Conservation (phyloP, 37 sponge, comb jelly and placozoan species). For the Spongia lamella region DNA sequence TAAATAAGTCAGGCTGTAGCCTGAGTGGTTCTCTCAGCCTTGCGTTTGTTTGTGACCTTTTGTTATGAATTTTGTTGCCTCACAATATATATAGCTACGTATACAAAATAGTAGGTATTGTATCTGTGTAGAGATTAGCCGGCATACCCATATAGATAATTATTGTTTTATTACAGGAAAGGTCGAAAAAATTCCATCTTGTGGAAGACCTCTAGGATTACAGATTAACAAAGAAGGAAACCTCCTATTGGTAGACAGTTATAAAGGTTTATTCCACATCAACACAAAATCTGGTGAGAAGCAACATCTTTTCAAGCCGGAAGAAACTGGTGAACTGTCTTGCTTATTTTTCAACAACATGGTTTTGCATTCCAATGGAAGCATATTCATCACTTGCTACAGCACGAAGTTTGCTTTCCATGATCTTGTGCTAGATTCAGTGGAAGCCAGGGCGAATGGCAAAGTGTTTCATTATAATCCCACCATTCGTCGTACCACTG, state of each 20-base stretch:
- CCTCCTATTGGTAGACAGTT: conserved; percentile 46
- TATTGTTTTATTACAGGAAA: too few species aligned
- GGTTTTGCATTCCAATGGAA: conserved; percentile 52
- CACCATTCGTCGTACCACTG: conserved; percentile 6
- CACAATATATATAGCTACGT: too few species aligned
- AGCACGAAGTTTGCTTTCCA: conserved; percentile 27
- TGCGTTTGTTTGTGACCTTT: too few species aligned
- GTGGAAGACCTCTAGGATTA: conserved; percentile 83
- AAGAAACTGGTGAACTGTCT: too few species aligned
- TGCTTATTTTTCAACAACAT: conserved; percentile 23
- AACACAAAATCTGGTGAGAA: conserved; percentile 28
- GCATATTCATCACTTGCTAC: conserved; percentile 56
- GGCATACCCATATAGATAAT: too few species aligned
- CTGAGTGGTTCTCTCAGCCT: too few species aligned
- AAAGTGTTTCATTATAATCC: conserved; percentile 71
- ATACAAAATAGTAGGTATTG: too few species aligned
- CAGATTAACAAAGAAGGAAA: conserved; percentile 18
- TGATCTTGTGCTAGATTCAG: conserved; percentile 27
- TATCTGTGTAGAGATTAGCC: too few species aligned
- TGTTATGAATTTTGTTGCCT: too few species aligned
- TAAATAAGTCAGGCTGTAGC: too few species aligned
- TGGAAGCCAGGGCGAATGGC: conserved; percentile 65
- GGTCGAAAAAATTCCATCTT: background rate
- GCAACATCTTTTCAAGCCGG: too few species aligned
- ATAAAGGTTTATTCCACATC: conserved; percentile 44